Percentiles rank a stretch among this genome's conserved stretches.
Conservation (phyloP, 1,140 invertebrate species). For the Phenacoccus solenopsis region DNA sequence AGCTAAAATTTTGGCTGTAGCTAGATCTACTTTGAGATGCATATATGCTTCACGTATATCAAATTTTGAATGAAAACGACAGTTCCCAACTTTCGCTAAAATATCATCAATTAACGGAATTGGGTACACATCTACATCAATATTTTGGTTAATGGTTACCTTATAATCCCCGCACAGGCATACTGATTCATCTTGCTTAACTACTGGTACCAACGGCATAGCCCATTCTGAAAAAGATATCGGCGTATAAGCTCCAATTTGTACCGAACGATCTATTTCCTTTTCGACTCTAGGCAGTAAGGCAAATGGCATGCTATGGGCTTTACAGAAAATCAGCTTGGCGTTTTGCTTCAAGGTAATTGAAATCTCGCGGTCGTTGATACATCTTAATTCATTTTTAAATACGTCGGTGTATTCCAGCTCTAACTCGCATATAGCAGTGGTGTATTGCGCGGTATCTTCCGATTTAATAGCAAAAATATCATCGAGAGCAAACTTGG, state of each 20-base stretch:
- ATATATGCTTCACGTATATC: slow-evolving; percentile 12
- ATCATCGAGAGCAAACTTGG: too few species aligned
- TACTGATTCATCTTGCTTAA: slow-evolving; percentile 35
- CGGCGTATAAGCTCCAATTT: slow-evolving; percentile 24
- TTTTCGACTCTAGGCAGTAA: slow-evolving; percentile 31
- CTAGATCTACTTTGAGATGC: too few species aligned
- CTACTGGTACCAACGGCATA: slow-evolving; percentile 37
- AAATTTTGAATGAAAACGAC: slow-evolving; percentile 36
- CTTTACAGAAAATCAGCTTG: slow-evolving; percentile 31
- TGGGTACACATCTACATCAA: slow-evolving; percentile 28
- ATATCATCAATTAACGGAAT: slow-evolving; percentile 38
- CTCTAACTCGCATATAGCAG: too few species aligned
- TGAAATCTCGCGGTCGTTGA: too few species aligned
- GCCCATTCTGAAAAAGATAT: slow-evolving; percentile 40
- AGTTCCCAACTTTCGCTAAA: slow-evolving; percentile 33
- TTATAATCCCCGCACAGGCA: slow-evolving; percentile 40
- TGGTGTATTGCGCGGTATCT: too few species aligned
- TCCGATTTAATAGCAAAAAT: too few species aligned
- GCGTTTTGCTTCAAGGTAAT: slow-evolving; percentile 11
- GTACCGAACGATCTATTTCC: slow-evolving; percentile 31
- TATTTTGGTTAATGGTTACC: slow-evolving; percentile 32
- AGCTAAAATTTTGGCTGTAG: background rate
- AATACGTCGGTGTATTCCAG: too few species aligned
- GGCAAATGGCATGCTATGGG: slow-evolving; percentile 33
- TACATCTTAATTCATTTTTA: too few species aligned